Conservation (phyloP, 2,113 vertebrate species). For the Oryzias woworae region DNA sequence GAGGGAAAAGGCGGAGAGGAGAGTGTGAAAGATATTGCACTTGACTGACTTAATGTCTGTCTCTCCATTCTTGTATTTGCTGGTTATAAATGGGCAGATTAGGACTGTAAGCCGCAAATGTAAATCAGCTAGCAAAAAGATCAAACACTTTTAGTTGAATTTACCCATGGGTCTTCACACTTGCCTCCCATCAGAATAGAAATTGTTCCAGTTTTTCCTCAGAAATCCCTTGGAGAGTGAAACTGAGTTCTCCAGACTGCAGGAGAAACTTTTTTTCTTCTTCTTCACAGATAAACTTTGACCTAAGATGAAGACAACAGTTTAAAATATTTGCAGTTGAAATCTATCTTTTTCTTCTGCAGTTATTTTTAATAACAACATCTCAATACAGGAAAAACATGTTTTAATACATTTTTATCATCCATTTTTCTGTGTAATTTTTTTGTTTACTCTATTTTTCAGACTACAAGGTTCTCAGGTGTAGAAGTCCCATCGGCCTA, state of each 20-base stretch:
- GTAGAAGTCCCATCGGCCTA: no score
- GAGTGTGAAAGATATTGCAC: slow-evolving; percentile 13
- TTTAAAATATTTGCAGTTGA: slow-evolving; percentile 13
- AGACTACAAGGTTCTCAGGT: no score
- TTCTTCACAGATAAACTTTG: slow-evolving; percentile 39
- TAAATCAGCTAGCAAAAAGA: slow-evolving; percentile 71
- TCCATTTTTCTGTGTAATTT: no score
- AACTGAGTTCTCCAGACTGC: slow-evolving; percentile 47
- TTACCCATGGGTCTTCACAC: slow-evolving; percentile 59
- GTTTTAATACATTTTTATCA: no score
- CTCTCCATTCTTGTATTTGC: slow-evolving; percentile 45
- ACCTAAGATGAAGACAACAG: slow-evolving; percentile 40
- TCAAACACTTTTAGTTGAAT: slow-evolving; percentile 71
- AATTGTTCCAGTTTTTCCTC: slow-evolving; percentile 53
- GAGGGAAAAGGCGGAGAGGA: slow-evolving; percentile 3
- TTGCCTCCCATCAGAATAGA: slow-evolving; percentile 67
- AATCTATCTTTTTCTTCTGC: slow-evolving; percentile 12
- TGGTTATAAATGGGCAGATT: slow-evolving; percentile 71
- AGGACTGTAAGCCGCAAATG: slow-evolving; percentile 60
- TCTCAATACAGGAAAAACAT: no score
- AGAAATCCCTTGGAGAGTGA: slow-evolving; percentile 64
- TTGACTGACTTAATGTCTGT: slow-evolving; percentile 38
- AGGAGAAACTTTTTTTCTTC: slow-evolving; percentile 45
- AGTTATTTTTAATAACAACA: slow-evolving; percentile 1
- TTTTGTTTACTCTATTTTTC: no score